Evolutionary conservation across 2,797 vertebrate species (phyloP), one percentile per base, ranked within the genome.

Genomic region (Cyclopterus lumpus): DNA sequence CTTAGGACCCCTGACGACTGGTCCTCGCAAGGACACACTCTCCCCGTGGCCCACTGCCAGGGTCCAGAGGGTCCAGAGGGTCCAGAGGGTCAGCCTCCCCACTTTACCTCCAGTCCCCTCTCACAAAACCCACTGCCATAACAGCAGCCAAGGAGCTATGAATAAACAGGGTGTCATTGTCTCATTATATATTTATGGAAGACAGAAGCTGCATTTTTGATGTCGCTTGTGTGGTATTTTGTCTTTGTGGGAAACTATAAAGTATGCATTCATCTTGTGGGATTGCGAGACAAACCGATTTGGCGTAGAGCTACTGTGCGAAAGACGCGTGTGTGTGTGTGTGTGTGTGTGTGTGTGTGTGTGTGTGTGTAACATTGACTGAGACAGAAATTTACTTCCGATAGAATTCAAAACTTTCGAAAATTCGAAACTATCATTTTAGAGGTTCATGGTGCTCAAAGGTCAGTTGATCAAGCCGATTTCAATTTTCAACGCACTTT

Each of bases 241-340:
- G 65, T 81, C 71, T 92, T 87, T 90, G 92, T 94, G 93, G 93
- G 92, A 93, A 94, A 92, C 80, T 89, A 79, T 86, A 92, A 93
- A 90, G 64, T 90, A 89, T 93, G 89, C 65, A 70, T 78, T 83
- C 79, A 73, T 90, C 71, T 83, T 86, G 73, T 90, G 86, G 84
- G 86, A 93, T 77, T 85, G 72, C 7, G 46, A 86, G 79, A 87
- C 81, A 81, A 66, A 89, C 75, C 5, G 63, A 77, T 73, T 54
- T 62, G 42, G 77, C 80, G 71, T 63, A n/a, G 63, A 60, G 75
- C 87, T 77, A 80, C 85, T 82, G 80, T 89, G 49, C 5, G 48
- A 68, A 69, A 69, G 26, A 28, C 6, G 15, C 1, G 59, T 63
- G 70, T 51, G 73, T 64, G 42, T 36, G 61, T 36, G 38, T 70